Conservation (phyloP, 2,797 vertebrate genomes). For the Propithecus perrieri region DNA sequence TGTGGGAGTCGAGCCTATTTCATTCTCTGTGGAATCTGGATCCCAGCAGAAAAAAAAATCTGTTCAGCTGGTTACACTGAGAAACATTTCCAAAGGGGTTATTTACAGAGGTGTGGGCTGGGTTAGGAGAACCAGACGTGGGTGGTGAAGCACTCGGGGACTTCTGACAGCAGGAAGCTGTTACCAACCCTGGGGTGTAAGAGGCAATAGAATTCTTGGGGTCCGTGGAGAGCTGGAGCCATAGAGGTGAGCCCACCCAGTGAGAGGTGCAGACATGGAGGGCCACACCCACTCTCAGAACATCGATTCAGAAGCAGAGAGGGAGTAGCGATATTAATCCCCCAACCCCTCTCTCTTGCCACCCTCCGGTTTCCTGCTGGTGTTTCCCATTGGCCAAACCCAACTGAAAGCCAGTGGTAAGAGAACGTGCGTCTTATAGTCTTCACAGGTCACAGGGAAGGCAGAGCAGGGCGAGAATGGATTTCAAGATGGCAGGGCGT, state of each 20-base stretch:
- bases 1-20: not conserved
- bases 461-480: not conserved
- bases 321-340: fast-evolving
- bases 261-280: not conserved
- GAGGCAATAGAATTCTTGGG: not conserved
- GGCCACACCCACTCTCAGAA: not conserved
- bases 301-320: not conserved
- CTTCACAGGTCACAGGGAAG: not conserved
- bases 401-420: not conserved
- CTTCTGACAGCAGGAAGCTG: not conserved
- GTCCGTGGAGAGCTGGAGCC: not conserved
- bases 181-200: fast-evolving
- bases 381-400: not conserved
- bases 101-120: not conserved
- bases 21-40: not conserved
- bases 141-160: not conserved
- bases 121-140: not conserved
- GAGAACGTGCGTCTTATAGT: not conserved
- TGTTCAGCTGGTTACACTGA: not conserved
- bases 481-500: too few relatives aligned
- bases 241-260: fast-evolving
- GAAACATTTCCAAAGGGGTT: not conserved
- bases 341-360: not conserved
- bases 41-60: not conserved
- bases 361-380: not conserved